Evolutionary conservation across 2,113 vertebrate species (phyloP).

Genomic region (Epinephelus moara): DNA sequence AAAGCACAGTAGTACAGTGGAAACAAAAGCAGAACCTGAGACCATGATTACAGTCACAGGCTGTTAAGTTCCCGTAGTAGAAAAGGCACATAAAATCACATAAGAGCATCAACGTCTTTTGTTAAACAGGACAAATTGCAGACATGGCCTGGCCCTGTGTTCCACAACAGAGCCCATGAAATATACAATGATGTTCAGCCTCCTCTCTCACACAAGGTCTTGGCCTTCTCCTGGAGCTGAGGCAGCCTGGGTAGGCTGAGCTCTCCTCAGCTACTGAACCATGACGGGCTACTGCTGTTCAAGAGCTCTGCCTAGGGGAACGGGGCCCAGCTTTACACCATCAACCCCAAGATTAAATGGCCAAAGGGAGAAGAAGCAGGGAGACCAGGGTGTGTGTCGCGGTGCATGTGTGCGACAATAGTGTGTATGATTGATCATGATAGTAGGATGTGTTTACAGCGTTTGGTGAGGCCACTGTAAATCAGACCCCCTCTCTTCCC

Average conservation of each 20-base stretch:
- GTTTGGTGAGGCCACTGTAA: conserved; percentile 60
- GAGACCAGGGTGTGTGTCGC: conserved; percentile 22
- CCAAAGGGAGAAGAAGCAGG: conserved; percentile 18
- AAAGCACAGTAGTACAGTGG: neutral
- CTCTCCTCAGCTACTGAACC: conserved; percentile 29
- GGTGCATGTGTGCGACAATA: conserved; percentile 14
- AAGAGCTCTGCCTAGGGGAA: conserved; percentile 18
- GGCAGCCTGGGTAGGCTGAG: neutral
- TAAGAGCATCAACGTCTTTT: conserved; percentile 8
- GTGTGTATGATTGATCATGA: conserved; percentile 60
- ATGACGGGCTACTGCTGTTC: conserved; percentile 34
- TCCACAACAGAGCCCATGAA: conserved; percentile 14
- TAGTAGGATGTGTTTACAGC: conserved; percentile 65
- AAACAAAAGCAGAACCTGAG: neutral
- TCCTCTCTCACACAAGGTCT: conserved; percentile 18
- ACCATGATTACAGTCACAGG: neutral
- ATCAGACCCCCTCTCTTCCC: conserved; percentile 58
- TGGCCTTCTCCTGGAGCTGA: conserved; percentile 8
- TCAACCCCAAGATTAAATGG: conserved; percentile 51
- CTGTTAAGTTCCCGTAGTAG: neutral
- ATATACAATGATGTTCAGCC: conserved; percentile 3
- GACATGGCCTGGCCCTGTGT: neutral
- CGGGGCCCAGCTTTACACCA: conserved; percentile 28
- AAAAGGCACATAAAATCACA: conserved; percentile 9
- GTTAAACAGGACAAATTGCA: conserved; percentile 26